Conservation (phyloP, 1,140 invertebrate genomes). For the Adelges cooleyi region DNA sequence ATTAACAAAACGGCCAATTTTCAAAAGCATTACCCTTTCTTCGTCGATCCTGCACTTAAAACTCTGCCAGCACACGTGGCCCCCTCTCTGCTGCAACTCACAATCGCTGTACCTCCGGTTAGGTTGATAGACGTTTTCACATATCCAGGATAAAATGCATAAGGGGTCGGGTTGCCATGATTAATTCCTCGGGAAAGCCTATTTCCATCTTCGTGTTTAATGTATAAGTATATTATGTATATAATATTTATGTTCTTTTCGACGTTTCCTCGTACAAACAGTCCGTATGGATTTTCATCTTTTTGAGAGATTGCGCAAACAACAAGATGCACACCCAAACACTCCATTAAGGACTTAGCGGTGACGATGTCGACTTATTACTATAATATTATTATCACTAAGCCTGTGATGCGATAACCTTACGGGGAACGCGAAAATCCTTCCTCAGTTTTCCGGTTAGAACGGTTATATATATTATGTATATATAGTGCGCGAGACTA, state of each 20-base stretch:
- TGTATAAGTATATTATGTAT: too few species aligned
- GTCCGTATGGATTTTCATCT: slow-evolving; percentile 9
- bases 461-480: slow-evolving; percentile 5
- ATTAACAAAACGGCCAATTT: too few species aligned
- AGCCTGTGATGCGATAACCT: not conserved
- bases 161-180: slow-evolving; percentile 2
- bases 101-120: not conserved
- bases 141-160: slow-evolving; percentile 7
- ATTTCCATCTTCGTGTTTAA: too few species aligned
- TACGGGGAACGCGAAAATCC: not conserved
- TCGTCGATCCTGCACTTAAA: too few species aligned
- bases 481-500: too few species aligned
- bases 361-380: too few species aligned
- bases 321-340: not conserved
- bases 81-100: too few species aligned
- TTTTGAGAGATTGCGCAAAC: slow-evolving; percentile 1
- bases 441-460: slow-evolving; percentile 12
- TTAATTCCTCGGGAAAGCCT: not conserved
- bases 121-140: slow-evolving; percentile 12
- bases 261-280: not conserved
- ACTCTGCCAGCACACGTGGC: too few species aligned
- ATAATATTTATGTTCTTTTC: not conserved
- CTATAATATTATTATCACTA: too few species aligned
- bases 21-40: too few species aligned
- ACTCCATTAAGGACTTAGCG: not conserved